A percentile compares a stretch with the other conserved stretches of the same genome.
phyloP scores from a whole-genome alignment of 2,113 vertebrate genomes.

The Gallinago paraguaiae region DNA sequence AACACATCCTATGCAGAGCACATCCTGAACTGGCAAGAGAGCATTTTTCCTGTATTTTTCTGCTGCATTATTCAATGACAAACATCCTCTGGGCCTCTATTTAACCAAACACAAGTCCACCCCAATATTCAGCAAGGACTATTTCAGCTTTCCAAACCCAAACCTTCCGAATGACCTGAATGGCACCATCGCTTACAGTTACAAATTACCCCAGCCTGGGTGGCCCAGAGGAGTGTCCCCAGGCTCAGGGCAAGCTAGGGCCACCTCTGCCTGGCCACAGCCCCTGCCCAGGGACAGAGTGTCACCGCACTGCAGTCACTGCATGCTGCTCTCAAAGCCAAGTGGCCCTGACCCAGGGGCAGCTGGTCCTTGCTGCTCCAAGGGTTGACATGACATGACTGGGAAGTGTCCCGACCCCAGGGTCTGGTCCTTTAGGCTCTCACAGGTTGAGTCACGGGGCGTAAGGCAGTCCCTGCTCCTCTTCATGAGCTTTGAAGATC shows the following conservation, averaged over 20 bases:
- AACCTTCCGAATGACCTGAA: background rate
- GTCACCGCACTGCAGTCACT: accelerated
- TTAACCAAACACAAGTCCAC: background rate
- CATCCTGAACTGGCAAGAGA: background rate
- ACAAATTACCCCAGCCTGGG: accelerated
- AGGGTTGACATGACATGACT: accelerated
- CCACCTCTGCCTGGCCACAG: background rate
- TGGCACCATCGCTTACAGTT: background rate
- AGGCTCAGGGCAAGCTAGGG: background rate
- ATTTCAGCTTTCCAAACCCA: background rate
- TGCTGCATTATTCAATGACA: background rate
- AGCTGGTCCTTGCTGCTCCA: background rate
- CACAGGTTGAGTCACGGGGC: background rate
- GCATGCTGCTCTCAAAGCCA: accelerated
- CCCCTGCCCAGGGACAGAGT: background rate
- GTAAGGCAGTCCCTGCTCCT: background rate
- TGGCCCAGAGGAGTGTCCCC: background rate
- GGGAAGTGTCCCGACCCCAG: background rate
- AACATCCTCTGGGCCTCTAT: background rate
- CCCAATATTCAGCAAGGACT: background rate
- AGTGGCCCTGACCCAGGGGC: background rate
- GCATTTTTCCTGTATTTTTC: background rate
- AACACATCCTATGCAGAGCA: background rate
- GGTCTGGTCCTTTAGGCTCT: background rate
- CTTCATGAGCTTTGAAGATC: background rate